These are phyloP conservation scores for Clarias laeviceps DNA, from an alignment of 2,797 vertebrate species.

Conservation along the genomic window DNA sequence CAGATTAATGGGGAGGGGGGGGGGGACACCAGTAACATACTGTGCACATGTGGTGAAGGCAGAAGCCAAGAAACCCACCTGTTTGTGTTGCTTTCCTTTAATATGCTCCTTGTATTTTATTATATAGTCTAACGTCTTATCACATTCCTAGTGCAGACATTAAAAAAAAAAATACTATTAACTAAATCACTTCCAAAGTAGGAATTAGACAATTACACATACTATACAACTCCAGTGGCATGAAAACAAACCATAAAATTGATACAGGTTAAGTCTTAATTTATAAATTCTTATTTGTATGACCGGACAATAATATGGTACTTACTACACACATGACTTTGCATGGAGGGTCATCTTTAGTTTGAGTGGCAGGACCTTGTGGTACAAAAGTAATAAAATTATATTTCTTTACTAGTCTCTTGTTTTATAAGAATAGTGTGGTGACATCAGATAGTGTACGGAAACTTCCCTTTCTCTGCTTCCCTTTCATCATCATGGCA, in stretches of 20 bases:
- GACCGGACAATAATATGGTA: neutral
- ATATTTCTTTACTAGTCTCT: neutral
- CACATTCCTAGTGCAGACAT: constrained; percentile 36
- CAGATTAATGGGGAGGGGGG: neutral
- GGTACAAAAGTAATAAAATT: neutral
- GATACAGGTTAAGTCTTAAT: neutral
- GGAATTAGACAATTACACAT: neutral
- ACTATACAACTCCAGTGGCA: neutral
- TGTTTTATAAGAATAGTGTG: neutral
- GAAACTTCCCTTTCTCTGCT: neutral
- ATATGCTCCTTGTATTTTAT: constrained; percentile 25
- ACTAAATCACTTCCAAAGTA: neutral
- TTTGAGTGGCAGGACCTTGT: neutral
- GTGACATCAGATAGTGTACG: neutral
- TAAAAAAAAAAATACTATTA: neutral
- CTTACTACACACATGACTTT: constrained; percentile 43
- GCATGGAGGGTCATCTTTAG: neutral
- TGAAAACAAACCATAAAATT: neutral
- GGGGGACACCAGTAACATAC: neutral
- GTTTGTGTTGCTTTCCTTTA: constrained; percentile 7
- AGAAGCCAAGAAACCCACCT: constrained; percentile 18
- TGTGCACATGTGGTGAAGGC: neutral
- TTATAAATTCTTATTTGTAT: neutral
- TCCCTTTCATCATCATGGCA: too few species aligned
- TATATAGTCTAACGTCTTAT: neutral